Evolutionary conservation across 2,888 invertebrate species (phyloP).

Genomic region (Pristionchus fissidentatus): DNA sequence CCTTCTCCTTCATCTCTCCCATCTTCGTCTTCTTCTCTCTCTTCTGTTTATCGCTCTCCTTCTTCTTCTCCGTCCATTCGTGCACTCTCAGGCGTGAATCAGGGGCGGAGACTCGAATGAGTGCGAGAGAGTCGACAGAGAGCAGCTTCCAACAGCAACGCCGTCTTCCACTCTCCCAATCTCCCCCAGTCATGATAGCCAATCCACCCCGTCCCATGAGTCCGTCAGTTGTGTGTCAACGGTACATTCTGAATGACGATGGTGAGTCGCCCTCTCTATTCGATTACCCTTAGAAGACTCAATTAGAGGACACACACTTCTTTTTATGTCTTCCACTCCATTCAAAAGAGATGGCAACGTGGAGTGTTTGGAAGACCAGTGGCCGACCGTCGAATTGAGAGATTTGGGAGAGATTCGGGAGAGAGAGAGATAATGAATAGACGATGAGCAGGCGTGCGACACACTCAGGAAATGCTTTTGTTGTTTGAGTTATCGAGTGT

Average conservation of each 20-base stretch:
- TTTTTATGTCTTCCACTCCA: constrained; percentile 16
- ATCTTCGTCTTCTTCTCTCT: neutral
- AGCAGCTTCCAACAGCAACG: neutral
- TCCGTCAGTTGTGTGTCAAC: constrained; percentile 62
- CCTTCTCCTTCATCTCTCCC: constrained; percentile 34
- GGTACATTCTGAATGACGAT: constrained; percentile 69
- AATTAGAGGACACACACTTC: constrained; percentile 40
- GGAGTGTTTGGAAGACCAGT: constrained; percentile 21
- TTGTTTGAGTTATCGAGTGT: neutral
- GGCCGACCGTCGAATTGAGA: constrained; percentile 33
- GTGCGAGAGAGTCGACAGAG: constrained; percentile 28
- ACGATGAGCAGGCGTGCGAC: neutral
- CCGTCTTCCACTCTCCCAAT: neutral
- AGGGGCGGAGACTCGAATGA: constrained; percentile 21
- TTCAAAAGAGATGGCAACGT: constrained; percentile 14
- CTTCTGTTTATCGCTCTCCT: constrained; percentile 4
- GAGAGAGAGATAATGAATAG: constrained; percentile 24
- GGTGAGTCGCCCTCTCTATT: constrained; percentile 58
- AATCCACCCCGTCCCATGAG: constrained; percentile 14
- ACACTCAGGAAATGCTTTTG: neutral
- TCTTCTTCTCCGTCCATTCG: neutral
- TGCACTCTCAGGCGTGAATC: constrained; percentile 38
- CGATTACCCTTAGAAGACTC: constrained; percentile 37
- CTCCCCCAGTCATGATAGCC: constrained; percentile 23
- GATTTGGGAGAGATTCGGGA: too few relatives aligned